Percentiles rank a stretch among this genome's conserved stretches.
Evolutionary conservation across 2,113 vertebrate species (phyloP).

Genomic region (Struthio camelus): DNA sequence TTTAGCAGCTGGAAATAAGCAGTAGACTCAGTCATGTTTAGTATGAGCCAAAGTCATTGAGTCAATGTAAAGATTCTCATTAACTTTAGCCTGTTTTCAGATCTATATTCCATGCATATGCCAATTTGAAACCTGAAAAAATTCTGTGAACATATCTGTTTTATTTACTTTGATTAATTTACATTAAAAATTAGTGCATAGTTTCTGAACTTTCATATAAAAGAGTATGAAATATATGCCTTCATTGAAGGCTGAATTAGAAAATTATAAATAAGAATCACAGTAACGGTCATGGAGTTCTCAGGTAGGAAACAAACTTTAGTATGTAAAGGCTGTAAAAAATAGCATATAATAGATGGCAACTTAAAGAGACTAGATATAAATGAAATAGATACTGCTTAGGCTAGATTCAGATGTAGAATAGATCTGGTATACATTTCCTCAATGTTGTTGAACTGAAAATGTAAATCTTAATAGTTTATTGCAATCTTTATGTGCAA

Average conservation of each 20-base stretch:
- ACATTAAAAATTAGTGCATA: neutral
- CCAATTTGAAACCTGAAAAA: neutral
- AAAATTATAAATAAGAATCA: neutral
- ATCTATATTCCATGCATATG: neutral
- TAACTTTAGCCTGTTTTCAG: neutral
- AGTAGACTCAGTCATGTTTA: neutral
- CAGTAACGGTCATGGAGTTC: neutral
- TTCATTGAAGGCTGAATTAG: neutral
- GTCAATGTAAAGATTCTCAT: neutral
- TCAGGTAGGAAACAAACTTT: neutral
- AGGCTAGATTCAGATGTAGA: neutral
- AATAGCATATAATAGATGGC: neutral
- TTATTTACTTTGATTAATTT: neutral
- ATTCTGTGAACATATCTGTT: neutral
- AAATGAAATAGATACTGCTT: neutral
- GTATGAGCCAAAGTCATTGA: neutral
- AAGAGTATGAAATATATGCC: neutral
- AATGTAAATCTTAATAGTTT: neutral
- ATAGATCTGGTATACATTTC: neutral
- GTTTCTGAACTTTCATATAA: neutral
- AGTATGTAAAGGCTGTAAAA: neutral
- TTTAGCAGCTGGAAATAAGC: constrained; percentile 20
- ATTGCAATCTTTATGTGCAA: neutral
- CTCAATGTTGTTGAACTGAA: neutral
- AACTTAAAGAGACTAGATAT: neutral